These are phyloP conservation scores for Alethe diademata DNA, from an alignment of 2,113 vertebrate genomes.

Conservation along the genomic window DNA sequence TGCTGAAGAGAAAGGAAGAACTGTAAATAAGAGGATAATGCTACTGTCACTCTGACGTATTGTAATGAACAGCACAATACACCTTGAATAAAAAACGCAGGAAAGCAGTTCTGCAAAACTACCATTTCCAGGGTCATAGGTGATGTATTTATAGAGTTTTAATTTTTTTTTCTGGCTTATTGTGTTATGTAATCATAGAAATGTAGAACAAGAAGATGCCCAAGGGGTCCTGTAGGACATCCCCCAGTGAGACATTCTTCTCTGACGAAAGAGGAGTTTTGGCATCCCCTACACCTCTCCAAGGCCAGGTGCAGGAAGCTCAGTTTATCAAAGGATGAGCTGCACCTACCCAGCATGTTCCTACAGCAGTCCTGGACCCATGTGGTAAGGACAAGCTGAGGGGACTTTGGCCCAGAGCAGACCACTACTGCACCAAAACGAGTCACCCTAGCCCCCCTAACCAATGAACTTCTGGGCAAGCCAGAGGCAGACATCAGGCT, in stretches of 20 bases:
- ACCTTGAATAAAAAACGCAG: conserved; percentile 42
- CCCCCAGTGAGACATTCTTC: neutral
- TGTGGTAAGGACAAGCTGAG: neutral
- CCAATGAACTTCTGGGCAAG: neutral
- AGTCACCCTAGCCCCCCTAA: neutral
- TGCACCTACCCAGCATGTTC: neutral
- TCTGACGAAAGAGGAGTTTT: neutral
- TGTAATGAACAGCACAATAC: conserved; percentile 40
- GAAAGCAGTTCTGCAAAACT: conserved; percentile 12
- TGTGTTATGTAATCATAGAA: neutral
- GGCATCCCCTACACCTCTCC: accelerated
- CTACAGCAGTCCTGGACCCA: neutral
- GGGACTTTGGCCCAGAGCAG: neutral
- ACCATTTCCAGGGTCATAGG: neutral
- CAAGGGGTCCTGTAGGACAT: neutral
- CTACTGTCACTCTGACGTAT: conserved; percentile 53
- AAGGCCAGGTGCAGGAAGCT: accelerated
- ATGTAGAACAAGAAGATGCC: neutral
- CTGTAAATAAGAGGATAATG: conserved; percentile 71
- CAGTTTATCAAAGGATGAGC: neutral
- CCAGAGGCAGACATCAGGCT: neutral
- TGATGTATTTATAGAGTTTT: neutral
- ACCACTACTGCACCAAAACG: neutral
- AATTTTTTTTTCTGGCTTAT: neutral
- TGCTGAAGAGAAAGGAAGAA: conserved; percentile 50